Percentiles rank a stretch among this genome's conserved stretches.
Evolutionary conservation across 1,140 invertebrate species (phyloP).

Genomic region (Drosophila pectinifera): DNA sequence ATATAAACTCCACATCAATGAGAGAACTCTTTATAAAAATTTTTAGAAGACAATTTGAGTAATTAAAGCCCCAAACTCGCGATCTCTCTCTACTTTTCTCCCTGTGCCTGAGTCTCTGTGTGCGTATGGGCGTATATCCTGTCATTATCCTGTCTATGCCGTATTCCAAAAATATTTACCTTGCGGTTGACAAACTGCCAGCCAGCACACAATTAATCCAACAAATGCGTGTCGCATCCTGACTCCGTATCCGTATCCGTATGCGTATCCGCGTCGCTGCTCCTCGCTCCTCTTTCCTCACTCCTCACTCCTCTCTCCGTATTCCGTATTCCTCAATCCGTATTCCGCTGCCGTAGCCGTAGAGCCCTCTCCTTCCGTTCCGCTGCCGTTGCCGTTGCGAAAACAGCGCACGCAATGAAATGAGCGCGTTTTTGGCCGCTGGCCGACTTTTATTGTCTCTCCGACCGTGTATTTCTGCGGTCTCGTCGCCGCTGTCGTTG

Average conservation of each 20-base stretch:
- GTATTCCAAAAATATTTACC: constrained; percentile 80
- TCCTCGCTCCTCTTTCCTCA: not conserved
- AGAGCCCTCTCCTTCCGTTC: constrained; percentile 1
- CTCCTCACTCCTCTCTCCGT: constrained; percentile 4
- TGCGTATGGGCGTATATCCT: constrained; percentile 29
- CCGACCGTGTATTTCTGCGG: constrained; percentile 47
- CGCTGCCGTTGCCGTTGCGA: constrained; percentile 56
- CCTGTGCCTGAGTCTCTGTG: not conserved
- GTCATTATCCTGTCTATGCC: constrained; percentile 59
- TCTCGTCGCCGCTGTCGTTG: constrained; percentile 13
- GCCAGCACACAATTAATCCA: constrained; percentile 82
- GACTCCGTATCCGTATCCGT: constrained; percentile 32
- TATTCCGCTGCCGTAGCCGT: constrained; percentile 15
- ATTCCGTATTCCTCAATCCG: constrained; percentile 1
- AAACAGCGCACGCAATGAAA: constrained; percentile 79
- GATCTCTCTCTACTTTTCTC: not conserved
- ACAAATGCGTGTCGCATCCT: constrained; percentile 79
- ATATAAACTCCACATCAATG: too few relatives aligned
- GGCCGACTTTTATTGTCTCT: constrained; percentile 76
- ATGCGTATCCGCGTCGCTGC: constrained; percentile 15
- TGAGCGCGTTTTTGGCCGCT: constrained; percentile 79
- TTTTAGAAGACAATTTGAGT: too few relatives aligned
- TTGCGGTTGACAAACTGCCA: constrained; percentile 84
- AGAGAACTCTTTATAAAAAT: too few relatives aligned
- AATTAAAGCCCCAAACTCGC: too few relatives aligned